Percentiles rank a stretch among this genome's conserved stretches.
These are phyloP conservation scores for Formicarius rufipectus DNA, from an alignment of 2,113 vertebrate genomes.

Conservation along the genomic window DNA sequence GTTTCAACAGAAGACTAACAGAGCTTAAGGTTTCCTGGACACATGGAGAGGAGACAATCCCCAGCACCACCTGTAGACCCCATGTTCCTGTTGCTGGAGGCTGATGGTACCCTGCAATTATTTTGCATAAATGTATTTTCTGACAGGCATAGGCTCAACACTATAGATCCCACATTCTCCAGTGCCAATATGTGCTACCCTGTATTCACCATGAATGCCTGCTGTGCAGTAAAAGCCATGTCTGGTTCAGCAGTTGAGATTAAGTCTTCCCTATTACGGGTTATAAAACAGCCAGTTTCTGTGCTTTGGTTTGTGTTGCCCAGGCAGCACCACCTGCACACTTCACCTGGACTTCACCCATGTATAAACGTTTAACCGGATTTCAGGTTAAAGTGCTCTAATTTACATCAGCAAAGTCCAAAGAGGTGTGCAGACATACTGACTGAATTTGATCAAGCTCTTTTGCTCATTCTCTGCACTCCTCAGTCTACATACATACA, in stretches of 20 bases:
- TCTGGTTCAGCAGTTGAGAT: background rate
- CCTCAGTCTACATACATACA: background rate
- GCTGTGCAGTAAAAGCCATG: background rate
- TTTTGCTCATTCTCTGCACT: background rate
- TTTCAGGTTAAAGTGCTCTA: background rate
- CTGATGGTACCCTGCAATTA: background rate
- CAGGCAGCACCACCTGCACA: background rate
- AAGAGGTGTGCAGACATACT: rapidly evolving
- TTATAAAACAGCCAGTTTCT: background rate
- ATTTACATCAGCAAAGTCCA: constrained; percentile 3
- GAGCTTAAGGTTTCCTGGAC: background rate
- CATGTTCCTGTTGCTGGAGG: background rate
- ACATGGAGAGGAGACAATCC: background rate
- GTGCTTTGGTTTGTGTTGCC: background rate
- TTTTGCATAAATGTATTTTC: background rate
- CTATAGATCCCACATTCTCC: background rate
- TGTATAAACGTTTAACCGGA: background rate
- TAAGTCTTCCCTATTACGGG: background rate
- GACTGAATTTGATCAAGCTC: background rate
- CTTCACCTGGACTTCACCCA: background rate
- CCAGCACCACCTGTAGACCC: too few relatives aligned
- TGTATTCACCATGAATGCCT: background rate
- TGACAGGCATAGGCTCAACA: background rate
- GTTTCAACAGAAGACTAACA: background rate
- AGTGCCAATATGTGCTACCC: background rate